These are phyloP conservation scores for Ochotona princeps DNA, from an alignment of 2,113 vertebrate species.

Conservation along the genomic window DNA sequence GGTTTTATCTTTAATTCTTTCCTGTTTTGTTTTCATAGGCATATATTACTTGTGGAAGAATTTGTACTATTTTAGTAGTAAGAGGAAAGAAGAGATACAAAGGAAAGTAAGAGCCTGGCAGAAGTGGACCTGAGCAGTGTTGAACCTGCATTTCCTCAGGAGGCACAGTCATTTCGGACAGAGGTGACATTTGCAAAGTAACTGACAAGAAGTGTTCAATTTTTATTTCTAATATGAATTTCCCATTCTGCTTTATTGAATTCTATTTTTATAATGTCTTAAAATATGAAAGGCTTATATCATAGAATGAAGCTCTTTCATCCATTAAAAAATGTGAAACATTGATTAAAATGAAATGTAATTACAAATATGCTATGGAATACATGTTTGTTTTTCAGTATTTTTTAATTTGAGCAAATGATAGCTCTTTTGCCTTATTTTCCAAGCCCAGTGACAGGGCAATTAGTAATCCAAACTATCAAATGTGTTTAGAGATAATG, in stretches of 20 bases:
- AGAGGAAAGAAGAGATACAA: slow-evolving; percentile 17
- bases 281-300: slow-evolving; percentile 21
- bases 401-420: slow-evolving; percentile 72
- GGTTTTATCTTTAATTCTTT: slow-evolving; percentile 27
- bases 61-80: slow-evolving; percentile 2
- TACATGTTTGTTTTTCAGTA: slow-evolving; percentile 56
- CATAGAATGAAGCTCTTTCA: slow-evolving; percentile 38
- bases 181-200: slow-evolving; percentile 13
- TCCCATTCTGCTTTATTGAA: slow-evolving; percentile 54
- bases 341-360: slow-evolving; percentile 61
- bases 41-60: neutral
- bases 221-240: slow-evolving; percentile 43
- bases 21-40: slow-evolving; percentile 4
- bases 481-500: slow-evolving; percentile 65
- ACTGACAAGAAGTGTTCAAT: slow-evolving; percentile 7
- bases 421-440: slow-evolving; percentile 61
- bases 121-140: neutral
- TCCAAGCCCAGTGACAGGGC: slow-evolving; percentile 57
- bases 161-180: neutral
- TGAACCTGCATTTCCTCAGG: neutral
- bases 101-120: neutral
- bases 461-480: slow-evolving; percentile 73
- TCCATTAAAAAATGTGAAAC: slow-evolving; percentile 28
- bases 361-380: slow-evolving; percentile 41
- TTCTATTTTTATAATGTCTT: slow-evolving; percentile 38